Conservation (phyloP, 2,888 invertebrate species). For the Hydraecia micacea region DNA sequence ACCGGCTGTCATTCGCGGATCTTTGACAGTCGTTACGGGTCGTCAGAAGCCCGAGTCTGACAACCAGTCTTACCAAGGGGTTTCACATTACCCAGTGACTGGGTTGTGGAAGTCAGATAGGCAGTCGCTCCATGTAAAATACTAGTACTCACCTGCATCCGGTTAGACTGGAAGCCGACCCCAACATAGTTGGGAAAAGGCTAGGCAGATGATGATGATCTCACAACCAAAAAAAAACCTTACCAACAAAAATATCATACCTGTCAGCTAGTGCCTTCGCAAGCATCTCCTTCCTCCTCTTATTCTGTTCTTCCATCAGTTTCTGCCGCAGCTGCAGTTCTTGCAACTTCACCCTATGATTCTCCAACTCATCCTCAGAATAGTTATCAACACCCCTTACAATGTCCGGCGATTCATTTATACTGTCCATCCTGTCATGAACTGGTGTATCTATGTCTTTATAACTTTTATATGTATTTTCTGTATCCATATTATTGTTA, state of each 20-base stretch:
- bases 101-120: too few species aligned
- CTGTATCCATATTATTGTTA: conserved; percentile 34
- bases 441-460: conserved; percentile 58
- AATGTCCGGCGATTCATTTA: conserved; percentile 77
- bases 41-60: too few species aligned
- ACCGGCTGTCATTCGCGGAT: too few species aligned
- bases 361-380: conserved; percentile 80
- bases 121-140: too few species aligned
- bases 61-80: too few species aligned
- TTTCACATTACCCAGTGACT: too few species aligned
- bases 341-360: conserved; percentile 90
- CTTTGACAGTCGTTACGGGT: too few species aligned
- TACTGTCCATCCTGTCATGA: conserved; percentile 60
- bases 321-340: conserved; percentile 93
- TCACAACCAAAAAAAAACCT: too few species aligned
- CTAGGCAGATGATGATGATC: too few species aligned
- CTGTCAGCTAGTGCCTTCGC: conserved; percentile 93
- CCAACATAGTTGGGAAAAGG: too few species aligned
- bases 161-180: too few species aligned
- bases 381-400: conserved; percentile 81
- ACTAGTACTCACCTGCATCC: too few species aligned
- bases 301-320: conserved; percentile 95
- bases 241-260: conserved; percentile 69
- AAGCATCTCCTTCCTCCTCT: conserved; percentile 93
- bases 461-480: conserved; percentile 61